Evolutionary conservation across 2,888 invertebrate species (phyloP), one percentile per base, ranked within the genome.

Genomic region (Dioctria rufipes): DNA sequence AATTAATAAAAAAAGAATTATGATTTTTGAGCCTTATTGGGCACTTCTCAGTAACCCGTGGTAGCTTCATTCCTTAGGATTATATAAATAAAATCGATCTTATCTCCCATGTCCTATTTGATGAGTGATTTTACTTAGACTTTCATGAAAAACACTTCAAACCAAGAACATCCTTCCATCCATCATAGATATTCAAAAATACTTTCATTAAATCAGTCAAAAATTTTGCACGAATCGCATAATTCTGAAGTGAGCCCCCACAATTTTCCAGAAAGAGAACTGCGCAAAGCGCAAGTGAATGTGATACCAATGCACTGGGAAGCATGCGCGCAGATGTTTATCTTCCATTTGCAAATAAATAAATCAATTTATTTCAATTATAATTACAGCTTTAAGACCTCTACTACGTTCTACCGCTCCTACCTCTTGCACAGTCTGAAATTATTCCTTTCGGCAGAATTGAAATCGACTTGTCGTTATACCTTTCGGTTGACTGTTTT

Each of bases 301-400:
- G 54, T 4, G 58, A n/a, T 25, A 25, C 25, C 25, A 25, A 77
- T 63, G 77, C 49, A 77, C 77, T 11, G 63, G 49, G 77, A 39
- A 61, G 77, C 77, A 77, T 63, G 77, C 63, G 77, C 63, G 60
- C 77, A 77, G 77, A 77, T 77, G 77, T 80, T 82, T 78, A 77
- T 82, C 79, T 81, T 81, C 51, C 78, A 81, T 82, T 82, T 81
- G 80, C 83, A 78, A 84, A 84, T 85, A 85, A 85, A 87, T 86
- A 87, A 87, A 87, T 88, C 87, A 87, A 88, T 87, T 88, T 86
- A 87, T 87, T 87, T 87, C 87, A 87, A 87, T 87, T 87, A 87
- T 87, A 88, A 87, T 87, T 87, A 87, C 85, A 88, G 80, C 46
- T 71, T 60, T 61, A 58, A 60, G 40, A 13, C 4, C 60, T 46